phyloP scores from a whole-genome alignment of 2,113 vertebrate genomes.

The Notothenia rossii region DNA sequence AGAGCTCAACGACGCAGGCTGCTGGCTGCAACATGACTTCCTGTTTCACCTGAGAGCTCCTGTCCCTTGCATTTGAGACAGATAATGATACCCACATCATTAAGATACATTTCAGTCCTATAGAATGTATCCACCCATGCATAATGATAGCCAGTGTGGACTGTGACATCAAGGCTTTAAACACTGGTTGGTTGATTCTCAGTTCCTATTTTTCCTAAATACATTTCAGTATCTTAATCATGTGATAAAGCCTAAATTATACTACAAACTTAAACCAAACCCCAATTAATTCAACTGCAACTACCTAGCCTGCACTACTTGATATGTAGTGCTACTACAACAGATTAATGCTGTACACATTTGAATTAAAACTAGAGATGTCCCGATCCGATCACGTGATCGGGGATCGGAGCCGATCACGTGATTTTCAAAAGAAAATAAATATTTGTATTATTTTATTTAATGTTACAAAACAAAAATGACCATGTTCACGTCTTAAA shows the following conservation, averaged over 20 bases:
- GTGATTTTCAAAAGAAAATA: no score
- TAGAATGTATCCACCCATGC: no score
- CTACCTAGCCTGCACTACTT: no score
- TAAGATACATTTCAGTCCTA: neutral
- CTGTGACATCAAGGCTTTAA: neutral
- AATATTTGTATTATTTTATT: no score
- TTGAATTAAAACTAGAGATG: neutral
- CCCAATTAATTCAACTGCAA: neutral
- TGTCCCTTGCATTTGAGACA: neutral
- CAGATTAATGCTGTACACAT: neutral
- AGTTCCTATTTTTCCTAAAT: neutral
- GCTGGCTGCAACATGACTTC: neutral
- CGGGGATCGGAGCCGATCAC: no score
- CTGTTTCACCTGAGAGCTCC: constrained; percentile 1
- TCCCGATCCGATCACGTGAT: no score
- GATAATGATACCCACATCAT: neutral
- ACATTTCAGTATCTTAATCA: neutral
- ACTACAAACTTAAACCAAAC: neutral
- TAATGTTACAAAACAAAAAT: no score
- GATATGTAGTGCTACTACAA: neutral
- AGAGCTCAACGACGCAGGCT: constrained; percentile 4
- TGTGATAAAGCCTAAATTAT: neutral
- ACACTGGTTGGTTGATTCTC: neutral
- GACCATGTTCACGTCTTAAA: no score
- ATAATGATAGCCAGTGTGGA: neutral